Conservation (phyloP, 2,113 vertebrate species). For the Steatornis caripensis region DNA sequence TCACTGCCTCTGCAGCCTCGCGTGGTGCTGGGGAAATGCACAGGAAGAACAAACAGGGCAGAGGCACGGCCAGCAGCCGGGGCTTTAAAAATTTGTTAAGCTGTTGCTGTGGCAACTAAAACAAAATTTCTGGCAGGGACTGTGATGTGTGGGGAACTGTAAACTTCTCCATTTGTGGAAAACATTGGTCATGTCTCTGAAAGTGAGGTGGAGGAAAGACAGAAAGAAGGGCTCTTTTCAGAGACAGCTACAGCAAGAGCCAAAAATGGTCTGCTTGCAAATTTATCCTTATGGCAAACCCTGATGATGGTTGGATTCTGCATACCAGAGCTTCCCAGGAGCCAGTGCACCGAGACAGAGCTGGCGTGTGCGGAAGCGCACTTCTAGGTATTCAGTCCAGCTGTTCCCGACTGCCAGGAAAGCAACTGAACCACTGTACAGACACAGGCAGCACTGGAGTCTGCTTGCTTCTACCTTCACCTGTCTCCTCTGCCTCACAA, state of each 20-base stretch:
- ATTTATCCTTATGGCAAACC: conserved; percentile 21
- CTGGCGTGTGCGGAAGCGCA: neutral
- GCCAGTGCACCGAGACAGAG: neutral
- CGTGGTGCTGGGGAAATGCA: neutral
- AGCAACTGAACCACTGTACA: neutral
- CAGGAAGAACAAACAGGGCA: conserved; percentile 21
- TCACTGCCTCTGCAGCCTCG: conserved; percentile 5
- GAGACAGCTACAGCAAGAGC: neutral
- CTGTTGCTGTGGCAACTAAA: conserved; percentile 53
- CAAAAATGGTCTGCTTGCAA: conserved; percentile 16
- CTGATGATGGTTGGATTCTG: neutral
- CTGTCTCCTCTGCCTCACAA: neutral
- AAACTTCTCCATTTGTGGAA: conserved; percentile 61
- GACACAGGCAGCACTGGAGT: neutral
- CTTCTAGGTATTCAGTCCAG: neutral
- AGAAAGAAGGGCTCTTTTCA: conserved; percentile 64
- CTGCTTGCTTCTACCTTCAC: neutral
- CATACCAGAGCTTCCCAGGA: conserved; percentile 33
- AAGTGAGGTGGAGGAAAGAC: conserved; percentile 23
- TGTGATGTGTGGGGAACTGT: neutral
- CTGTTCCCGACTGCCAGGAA: neutral
- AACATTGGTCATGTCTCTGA: conserved; percentile 58
- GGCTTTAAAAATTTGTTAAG: neutral
- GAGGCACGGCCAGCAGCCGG: neutral
- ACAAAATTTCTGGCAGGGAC: conserved; percentile 30